These are phyloP conservation scores for Nemopilema nomurai DNA, from an alignment of 30 jellyfish, hydroid and myxozoan genomes.

Conservation along the genomic window DNA sequence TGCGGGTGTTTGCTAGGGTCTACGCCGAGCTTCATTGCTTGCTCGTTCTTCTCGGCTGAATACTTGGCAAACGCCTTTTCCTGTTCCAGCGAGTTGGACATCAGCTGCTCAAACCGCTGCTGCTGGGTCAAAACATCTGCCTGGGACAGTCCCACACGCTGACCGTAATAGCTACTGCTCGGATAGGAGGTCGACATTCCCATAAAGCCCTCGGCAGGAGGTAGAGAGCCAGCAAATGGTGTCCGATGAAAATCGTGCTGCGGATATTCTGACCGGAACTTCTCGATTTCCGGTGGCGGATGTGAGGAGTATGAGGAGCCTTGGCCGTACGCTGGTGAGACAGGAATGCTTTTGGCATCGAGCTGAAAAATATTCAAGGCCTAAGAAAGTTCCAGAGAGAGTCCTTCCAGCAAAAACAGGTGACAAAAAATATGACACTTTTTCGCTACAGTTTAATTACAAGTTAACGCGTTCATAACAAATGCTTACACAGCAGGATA, in stretches of 20 bases:
- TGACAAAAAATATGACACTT: no score
- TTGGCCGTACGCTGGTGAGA: conserved; percentile 62
- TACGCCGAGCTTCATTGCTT: conserved; percentile 26
- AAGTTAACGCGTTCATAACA: no score
- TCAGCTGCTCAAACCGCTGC: conserved; percentile 54
- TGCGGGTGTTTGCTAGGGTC: conserved; percentile 56
- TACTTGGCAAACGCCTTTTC: conserved; percentile 44
- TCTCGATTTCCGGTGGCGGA: conserved; percentile 60
- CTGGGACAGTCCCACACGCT: conserved; percentile 56
- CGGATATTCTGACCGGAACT: conserved; percentile 55
- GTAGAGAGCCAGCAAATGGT: conserved; percentile 49
- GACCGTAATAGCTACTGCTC: conserved; percentile 55
- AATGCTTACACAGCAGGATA: no score
- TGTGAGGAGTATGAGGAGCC: conserved; percentile 41
- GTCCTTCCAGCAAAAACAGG: no score
- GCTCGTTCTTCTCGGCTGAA: conserved; percentile 41
- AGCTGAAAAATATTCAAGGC: no score
- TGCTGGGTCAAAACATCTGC: conserved; percentile 37
- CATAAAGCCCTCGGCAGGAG: conserved; percentile 49
- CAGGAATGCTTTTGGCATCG: conserved; percentile 67
- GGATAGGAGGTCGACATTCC: conserved; percentile 53
- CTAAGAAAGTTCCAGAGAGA: no score
- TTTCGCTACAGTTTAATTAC: no score
- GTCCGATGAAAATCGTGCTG: conserved; percentile 60
- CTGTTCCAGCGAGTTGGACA: conserved; percentile 46